phyloP scores from a whole-genome alignment of 1,140 invertebrate genomes.

The Drosophila varians region DNA sequence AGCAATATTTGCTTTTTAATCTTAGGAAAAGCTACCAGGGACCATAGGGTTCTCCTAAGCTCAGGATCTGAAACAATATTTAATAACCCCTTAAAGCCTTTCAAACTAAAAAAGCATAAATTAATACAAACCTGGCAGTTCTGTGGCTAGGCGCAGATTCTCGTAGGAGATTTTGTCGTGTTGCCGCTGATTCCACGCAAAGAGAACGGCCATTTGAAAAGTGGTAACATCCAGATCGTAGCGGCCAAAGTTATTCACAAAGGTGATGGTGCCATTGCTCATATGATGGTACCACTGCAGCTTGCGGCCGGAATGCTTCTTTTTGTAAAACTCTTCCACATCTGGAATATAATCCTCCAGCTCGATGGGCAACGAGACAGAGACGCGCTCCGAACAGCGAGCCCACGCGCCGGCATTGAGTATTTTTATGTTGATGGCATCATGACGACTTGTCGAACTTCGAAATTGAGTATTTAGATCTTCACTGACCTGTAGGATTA shows the following conservation, averaged over 20 bases:
- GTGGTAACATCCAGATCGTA: slow-evolving; percentile 99
- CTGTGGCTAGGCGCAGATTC: slow-evolving; percentile 97
- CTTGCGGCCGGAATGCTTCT: slow-evolving; percentile 98
- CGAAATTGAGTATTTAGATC: slow-evolving; percentile 98
- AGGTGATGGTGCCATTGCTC: slow-evolving; percentile 99
- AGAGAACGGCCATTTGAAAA: slow-evolving; percentile 99
- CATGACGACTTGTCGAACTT: slow-evolving; percentile 87
- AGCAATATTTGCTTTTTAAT: slow-evolving; percentile 95
- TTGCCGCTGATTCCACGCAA: slow-evolving; percentile 98
- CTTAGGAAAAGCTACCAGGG: slow-evolving; percentile 98
- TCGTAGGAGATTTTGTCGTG: slow-evolving; percentile 97
- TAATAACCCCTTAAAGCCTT: too few relatives aligned
- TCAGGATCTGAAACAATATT: slow-evolving; percentile 89
- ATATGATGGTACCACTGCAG: slow-evolving; percentile 99
- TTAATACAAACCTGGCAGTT: slow-evolving; percentile 89
- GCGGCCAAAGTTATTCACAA: slow-evolving; percentile 95
- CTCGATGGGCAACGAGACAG: slow-evolving; percentile 97
- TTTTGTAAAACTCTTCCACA: slow-evolving; percentile 97
- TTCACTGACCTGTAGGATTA: slow-evolving; percentile 87
- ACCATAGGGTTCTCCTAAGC: slow-evolving; percentile 97
- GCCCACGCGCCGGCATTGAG: slow-evolving; percentile 99
- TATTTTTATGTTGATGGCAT: slow-evolving; percentile 95
- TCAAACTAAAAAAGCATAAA: not conserved
- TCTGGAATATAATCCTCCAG: slow-evolving; percentile 99
- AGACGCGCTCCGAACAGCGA: slow-evolving; percentile 95